Percentiles rank a stretch among this genome's conserved stretches.
These are phyloP conservation scores for Parnassius orleans DNA, from an alignment of 2,888 invertebrate species.

Conservation along the genomic window DNA sequence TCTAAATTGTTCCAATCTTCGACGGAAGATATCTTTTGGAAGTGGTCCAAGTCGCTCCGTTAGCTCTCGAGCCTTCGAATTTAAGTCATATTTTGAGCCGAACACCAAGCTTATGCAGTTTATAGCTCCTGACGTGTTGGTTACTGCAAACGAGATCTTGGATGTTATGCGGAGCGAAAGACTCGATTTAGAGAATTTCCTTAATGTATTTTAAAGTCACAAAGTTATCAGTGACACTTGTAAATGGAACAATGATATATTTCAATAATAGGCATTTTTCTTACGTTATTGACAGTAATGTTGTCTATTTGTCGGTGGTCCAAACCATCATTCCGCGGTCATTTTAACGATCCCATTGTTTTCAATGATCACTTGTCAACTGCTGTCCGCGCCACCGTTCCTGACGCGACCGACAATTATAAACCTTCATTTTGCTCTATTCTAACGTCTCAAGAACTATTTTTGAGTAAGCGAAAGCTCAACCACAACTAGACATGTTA, in stretches of 20 bases:
- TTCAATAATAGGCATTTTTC: conserved; percentile 35
- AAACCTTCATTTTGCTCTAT: conserved; percentile 32
- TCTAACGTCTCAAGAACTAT: conserved; percentile 37
- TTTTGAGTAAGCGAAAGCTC: conserved; percentile 30
- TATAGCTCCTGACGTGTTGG: conserved; percentile 25
- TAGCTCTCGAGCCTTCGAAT: conserved; percentile 23
- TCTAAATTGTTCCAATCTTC: conserved; percentile 29
- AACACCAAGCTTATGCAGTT: conserved; percentile 22
- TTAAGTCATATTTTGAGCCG: conserved; percentile 25
- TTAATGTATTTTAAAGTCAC: not conserved
- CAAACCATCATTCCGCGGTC: conserved; percentile 62
- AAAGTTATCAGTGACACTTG: not conserved
- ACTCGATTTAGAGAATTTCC: conserved; percentile 5
- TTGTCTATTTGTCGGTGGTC: conserved; percentile 67
- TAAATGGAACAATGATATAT: conserved; percentile 13
- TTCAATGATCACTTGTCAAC: conserved; percentile 69
- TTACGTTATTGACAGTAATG: conserved; percentile 39
- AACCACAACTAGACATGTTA: conserved; percentile 36
- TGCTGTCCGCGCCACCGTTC: conserved; percentile 46
- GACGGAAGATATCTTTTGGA: conserved; percentile 28
- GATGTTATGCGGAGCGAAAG: conserved; percentile 13
- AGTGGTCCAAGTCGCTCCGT: conserved; percentile 25
- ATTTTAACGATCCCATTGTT: conserved; percentile 76
- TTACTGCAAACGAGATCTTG: conserved; percentile 24
- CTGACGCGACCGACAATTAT: conserved; percentile 30